Evolutionary conservation across 2,888 invertebrate genomes (phyloP), one percentile per base, ranked within the genome.

Genomic region (Gibbula magus): DNA sequence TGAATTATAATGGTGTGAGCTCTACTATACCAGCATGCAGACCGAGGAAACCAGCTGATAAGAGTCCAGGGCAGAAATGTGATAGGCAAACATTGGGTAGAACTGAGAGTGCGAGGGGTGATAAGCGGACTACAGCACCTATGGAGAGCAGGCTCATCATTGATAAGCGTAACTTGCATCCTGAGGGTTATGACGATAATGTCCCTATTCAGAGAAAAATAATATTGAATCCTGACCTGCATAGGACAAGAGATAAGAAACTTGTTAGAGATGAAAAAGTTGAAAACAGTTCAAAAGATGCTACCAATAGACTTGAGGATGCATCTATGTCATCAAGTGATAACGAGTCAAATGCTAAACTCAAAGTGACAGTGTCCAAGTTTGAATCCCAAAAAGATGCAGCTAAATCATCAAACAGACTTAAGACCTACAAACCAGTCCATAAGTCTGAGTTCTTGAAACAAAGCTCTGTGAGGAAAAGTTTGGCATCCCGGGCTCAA

Each of bases 371-470:
- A 29, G 53, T 75, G 52, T 54, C 75, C 25, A 75, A 54, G 54
- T 29, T 54, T 54, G 75, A 75, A 29, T 25, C 54, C 13, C 32
- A 45, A 22, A 73, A 73, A n/a, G 75, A 75, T 52, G 54, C 10
- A 53, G 18, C n/a, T 18, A 75, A 52, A 22, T 16, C 32, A 1
- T 7, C 75, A 29, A 54, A 8, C 35, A 54, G 75, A 52, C n/a
- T 75, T 10, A 54, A 75, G 18, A 75, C 53, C n/a, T 75, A 53
- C 32, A 75, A 54, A 54, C 75, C 75, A 53, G 75, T 75, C 16
- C 75, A 75, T 54, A 75, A 75, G 54, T 75, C 75, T 53, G 75
- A 75, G 54, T 54, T 75, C 29, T 54, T 75, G 53, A 75, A 75
- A 54, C 53, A 75, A 53, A 52, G 53, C 54, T 75, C 75, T 13